Evolutionary conservation across 2,113 vertebrate species (phyloP).

Genomic region (Halichoeres trimaculatus): DNA sequence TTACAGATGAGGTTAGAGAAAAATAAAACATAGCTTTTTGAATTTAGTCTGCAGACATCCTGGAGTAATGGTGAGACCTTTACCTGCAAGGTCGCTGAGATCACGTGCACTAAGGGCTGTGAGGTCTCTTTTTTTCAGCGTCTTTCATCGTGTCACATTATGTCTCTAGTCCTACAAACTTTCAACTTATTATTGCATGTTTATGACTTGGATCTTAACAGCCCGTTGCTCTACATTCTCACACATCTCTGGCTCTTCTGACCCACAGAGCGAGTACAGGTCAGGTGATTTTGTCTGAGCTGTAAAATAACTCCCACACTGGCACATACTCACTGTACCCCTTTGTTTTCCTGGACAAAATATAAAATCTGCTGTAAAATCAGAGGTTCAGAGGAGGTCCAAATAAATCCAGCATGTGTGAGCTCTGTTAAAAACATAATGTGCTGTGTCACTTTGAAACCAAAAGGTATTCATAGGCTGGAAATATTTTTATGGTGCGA

Average conservation of each 20-base stretch:
- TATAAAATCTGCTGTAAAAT: conserved; percentile 22
- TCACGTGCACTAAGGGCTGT: conserved; percentile 1
- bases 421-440: conserved; percentile 34
- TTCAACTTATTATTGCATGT: no score
- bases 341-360: conserved; percentile 21
- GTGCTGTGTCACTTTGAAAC: conserved; percentile 48
- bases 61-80: background rate
- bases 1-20: conserved; percentile 1
- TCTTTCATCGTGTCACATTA: no score
- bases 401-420: conserved; percentile 46
- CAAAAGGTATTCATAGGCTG: conserved; percentile 47
- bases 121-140: no score
- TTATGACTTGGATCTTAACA: no score
- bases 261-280: background rate
- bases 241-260: no score
- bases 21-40: background rate
- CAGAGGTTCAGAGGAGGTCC: conserved; percentile 17
- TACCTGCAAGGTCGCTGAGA: conserved; percentile 28
- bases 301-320: background rate
- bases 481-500: conserved; percentile 48
- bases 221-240: no score
- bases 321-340: background rate
- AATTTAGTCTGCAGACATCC: no score
- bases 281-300: background rate
- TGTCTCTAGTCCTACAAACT: no score